Evolutionary conservation across 2,888 invertebrate species (phyloP).

Genomic region (Drepanosiphum platanoidis): DNA sequence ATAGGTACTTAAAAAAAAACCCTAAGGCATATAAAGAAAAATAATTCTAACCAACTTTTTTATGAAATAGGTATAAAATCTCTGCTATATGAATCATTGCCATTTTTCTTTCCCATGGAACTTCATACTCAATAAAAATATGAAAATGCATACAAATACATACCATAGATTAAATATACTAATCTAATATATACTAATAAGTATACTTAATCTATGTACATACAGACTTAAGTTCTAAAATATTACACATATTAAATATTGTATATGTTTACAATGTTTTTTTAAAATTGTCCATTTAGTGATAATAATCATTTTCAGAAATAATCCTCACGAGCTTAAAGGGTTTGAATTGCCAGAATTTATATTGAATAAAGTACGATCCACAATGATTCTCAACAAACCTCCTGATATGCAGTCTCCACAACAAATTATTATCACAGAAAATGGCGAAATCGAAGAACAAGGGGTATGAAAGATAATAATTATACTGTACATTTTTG

Average conservation of each 20-base stretch:
- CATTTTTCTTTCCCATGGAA: too few relatives aligned
- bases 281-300: background rate
- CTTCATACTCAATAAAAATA: too few relatives aligned
- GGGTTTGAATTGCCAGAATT: conserved; percentile 81
- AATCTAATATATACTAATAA: too few relatives aligned
- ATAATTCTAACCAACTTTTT: too few relatives aligned
- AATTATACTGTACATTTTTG: background rate
- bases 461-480: conserved; percentile 36
- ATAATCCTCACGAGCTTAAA: conserved; percentile 76
- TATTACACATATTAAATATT: background rate
- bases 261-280: background rate
- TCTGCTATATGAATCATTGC: too few relatives aligned
- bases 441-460: conserved; percentile 56
- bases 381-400: conserved; percentile 70
- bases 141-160: too few relatives aligned
- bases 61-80: too few relatives aligned
- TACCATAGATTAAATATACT: too few relatives aligned
- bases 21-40: too few relatives aligned
- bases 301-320: conserved; percentile 66
- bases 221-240: too few relatives aligned
- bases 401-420: conserved; percentile 65
- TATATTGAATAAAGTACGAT: conserved; percentile 79
- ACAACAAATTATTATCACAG: conserved; percentile 67
- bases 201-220: too few relatives aligned
- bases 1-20: too few relatives aligned